Evolutionary conservation across 2,888 invertebrate genomes (phyloP), one percentile per base, ranked within the genome.

Genomic region (Fragum sueziense): DNA sequence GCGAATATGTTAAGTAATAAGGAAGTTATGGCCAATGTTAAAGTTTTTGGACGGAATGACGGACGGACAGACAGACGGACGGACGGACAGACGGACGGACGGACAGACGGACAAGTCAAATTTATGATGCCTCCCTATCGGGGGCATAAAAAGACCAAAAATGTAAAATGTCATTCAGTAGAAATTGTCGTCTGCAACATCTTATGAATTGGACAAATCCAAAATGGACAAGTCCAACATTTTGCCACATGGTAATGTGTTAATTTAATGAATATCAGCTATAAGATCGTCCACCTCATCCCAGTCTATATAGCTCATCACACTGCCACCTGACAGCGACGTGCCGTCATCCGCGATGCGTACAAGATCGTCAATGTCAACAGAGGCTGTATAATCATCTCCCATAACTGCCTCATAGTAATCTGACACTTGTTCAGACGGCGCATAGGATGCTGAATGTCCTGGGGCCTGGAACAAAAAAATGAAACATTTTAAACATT

Each of bases 241-340:
- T 7, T 11, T 52, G 52, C 6, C 52, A n/a, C 22, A 6, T 52
- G 52, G n/a, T 52, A 52, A 52, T n/a, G 52, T 2, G 25, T 57
- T 57, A 41, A 41, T 20, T 37, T 72, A 72, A 25, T 62, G 25
- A 20, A 87, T 88, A 74, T 91, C 90, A 17, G 87, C 89, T 62
- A 91, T 90, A 2, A 91, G 82, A 70, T 90, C 85, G 54, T 92
- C 90, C 4, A 92, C 89, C 47, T 89, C 89, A 78, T 91, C 91
- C 92, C 92, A 92, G 86, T 92, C 92, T 70, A 92, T 91, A 61
- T 87, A 89, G 79, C 90, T 91, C 82, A 89, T 87, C 27, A 92
- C 87, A 81, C 91, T 91, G 70, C 89, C 91, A 70, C 89, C 87
- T 54, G 87, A 87, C 34, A 91, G 87, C 6, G 91, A 91, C 3